Base-by-base conservation (phyloP, 2,888 invertebrate species). In the Caenorhabditis sp. region DNA sequence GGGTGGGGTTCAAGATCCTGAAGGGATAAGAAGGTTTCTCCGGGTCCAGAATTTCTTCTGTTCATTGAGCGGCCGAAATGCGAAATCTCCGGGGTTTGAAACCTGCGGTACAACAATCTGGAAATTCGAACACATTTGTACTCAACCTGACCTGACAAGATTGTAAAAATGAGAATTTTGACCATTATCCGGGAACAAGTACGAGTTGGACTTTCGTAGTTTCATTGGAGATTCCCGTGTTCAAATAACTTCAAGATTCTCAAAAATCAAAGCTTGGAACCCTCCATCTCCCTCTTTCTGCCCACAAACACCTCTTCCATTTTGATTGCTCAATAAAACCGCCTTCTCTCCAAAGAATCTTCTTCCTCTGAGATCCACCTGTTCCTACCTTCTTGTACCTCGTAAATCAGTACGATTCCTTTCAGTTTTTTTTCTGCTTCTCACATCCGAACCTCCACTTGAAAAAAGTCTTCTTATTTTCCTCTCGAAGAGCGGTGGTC, bases 351-450 rank as follows among this genome's bases (percentile, higher is more conserved):
- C 19, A 66, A 58, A 44, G 49, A 72, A 51, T 31, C 44, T 41
- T 2, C n/a, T 6, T 19, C n/a, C n/a, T n/a, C n/a, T n/a, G n/a
- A 7, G 5, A 61, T 75, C 66, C 75, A 75, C 75, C 75, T 75
- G 75, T 75, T 75, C 75, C 49, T 0, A 31, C 28, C 51, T 22
- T 41, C 31, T 64, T 63, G 74, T 74, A 75, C 66, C 66, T 75
- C 75, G 75, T 75, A 75, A 75, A 75, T 75, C 75, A 75, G 75
- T 68, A 75, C 66, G 56, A 68, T 68, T 63, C 26, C 49, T 70
- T 73, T 24, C 22, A 59, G 41, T 38, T 6, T 4, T n/a, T 35
- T 38, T 38, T 12, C 6, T 12, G 6, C 31, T 31, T 66, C 49
- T 44, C 58, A 44, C 47, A 0, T 24, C 31, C 47, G 54, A 49